Conservation (phyloP, 2,888 invertebrate genomes). For the Mythimna lalbum region DNA sequence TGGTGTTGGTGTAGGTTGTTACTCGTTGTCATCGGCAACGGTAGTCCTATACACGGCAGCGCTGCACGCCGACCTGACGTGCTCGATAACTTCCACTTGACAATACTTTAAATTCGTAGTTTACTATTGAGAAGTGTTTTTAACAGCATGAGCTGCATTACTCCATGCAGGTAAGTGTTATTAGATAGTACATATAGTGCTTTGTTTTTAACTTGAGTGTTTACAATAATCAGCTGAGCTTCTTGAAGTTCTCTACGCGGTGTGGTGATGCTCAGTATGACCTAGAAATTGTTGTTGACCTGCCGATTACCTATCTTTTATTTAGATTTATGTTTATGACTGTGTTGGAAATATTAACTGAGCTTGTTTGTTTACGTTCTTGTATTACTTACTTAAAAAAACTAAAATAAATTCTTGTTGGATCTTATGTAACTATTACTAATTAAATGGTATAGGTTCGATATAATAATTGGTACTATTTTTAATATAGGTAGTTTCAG, state of each 20-base stretch:
- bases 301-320: conserved; percentile 37
- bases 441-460: no score
- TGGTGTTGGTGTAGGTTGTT: conserved; percentile 85
- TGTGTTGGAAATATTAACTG: background rate
- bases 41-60: conserved; percentile 83
- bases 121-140: conserved; percentile 43
- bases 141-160: conserved; percentile 23
- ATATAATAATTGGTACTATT: no score
- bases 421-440: background rate
- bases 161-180: conserved; percentile 60
- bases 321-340: conserved; percentile 3
- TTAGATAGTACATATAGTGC: background rate
- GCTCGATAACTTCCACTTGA: conserved; percentile 77
- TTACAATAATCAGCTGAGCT: conserved; percentile 33
- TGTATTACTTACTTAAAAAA: background rate
- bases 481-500: no score
- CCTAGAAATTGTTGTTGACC: conserved; percentile 71
- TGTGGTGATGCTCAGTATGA: conserved; percentile 56
- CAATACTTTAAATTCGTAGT: conserved; percentile 72
- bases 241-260: conserved; percentile 11
- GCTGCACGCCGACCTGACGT: conserved; percentile 79
- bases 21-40: conserved; percentile 88
- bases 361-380: conserved; percentile 6
- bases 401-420: background rate
- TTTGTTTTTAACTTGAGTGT: conserved; percentile 26